Conservation (phyloP, 2,113 vertebrate genomes). For the Bucco capensis region DNA sequence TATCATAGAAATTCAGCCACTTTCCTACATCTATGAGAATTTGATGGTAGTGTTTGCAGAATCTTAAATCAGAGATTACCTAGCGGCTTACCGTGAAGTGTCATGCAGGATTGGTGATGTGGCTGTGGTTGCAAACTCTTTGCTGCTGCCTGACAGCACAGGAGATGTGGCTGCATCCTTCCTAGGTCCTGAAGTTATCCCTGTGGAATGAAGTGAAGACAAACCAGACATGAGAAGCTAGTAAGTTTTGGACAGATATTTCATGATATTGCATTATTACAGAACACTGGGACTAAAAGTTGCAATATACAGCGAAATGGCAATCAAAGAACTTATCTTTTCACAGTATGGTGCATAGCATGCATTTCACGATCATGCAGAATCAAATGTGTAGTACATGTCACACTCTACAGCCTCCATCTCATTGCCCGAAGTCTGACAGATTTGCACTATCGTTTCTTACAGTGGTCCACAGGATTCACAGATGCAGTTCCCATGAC, state of each 20-base stretch:
- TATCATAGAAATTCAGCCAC: conserved; percentile 13
- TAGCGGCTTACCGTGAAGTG: conserved; percentile 58
- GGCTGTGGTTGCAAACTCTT: not conserved
- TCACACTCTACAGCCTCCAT: not conserved
- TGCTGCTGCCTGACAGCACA: conserved; percentile 40
- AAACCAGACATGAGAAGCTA: not conserved
- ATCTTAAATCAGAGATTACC: conserved; percentile 28
- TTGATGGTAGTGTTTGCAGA: not conserved
- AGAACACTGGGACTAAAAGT: not conserved
- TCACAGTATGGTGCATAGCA: not conserved
- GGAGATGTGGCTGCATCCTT: conserved; percentile 80
- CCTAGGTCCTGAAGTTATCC: not conserved
- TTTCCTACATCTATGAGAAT: not conserved
- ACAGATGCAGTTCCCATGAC: not conserved
- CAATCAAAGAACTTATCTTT: not conserved
- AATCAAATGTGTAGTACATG: not conserved
- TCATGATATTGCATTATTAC: not conserved
- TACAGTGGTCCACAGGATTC: not conserved
- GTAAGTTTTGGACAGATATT: not conserved
- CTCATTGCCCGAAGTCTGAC: not conserved
- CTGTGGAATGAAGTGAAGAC: conserved; percentile 61
- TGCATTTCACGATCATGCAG: not conserved
- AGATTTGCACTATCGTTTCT: not conserved
- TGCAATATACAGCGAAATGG: not conserved
- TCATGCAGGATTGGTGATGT: conserved; percentile 39